Conservation (phyloP, 2,113 vertebrate genomes). For the Hemicordylus capensis region DNA sequence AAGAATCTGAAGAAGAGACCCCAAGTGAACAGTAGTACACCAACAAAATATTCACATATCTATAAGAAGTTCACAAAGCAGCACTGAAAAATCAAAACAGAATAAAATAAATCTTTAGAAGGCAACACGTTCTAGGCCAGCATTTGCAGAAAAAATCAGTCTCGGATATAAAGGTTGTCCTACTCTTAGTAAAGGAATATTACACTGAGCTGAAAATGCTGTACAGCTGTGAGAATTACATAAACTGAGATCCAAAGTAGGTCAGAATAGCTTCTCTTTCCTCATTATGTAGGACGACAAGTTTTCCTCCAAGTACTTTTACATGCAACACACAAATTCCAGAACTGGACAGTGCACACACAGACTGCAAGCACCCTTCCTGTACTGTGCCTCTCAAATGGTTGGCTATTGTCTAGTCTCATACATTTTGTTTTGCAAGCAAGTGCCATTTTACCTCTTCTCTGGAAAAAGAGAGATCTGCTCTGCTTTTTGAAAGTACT, state of each 20-base stretch:
- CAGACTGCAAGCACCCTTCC: neutral
- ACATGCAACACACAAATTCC: fast-evolving
- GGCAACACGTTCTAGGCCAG: neutral
- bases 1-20: no score
- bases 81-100: neutral
- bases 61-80: neutral
- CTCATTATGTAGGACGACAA: neutral
- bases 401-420: constrained; percentile 23
- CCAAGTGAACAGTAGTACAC: neutral
- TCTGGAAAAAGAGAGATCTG: no score
- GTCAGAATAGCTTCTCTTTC: neutral
- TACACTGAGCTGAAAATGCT: neutral
- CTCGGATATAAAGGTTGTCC: neutral
- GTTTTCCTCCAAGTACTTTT: constrained; percentile 15
- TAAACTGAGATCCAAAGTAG: constrained; percentile 5
- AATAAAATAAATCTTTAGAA: neutral
- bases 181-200: neutral
- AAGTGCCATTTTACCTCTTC: no score
- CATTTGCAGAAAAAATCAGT: neutral
- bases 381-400: neutral
- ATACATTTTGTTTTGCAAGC: no score
- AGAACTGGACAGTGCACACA: neutral
- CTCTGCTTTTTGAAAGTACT: no score
- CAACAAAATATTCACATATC: neutral
- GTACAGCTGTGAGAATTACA: neutral